Percentiles rank a stretch among this genome's conserved stretches.
Evolutionary conservation across 2,888 invertebrate genomes (phyloP).

Genomic region (Tetragonisca angustula): DNA sequence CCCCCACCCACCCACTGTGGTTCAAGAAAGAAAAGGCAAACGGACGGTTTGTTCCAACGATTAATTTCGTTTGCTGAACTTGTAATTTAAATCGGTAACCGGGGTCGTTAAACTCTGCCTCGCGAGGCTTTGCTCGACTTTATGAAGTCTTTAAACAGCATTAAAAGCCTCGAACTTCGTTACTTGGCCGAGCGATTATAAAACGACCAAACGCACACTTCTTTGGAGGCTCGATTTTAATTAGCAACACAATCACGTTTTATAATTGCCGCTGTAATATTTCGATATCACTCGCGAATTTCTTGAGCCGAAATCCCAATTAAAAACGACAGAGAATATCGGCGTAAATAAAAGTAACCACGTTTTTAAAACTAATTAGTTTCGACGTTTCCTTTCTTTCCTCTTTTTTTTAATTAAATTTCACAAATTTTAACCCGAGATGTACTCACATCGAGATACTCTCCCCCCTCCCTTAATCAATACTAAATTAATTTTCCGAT

Average conservation of each 20-base stretch:
- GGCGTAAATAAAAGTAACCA: neutral
- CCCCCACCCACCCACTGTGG: too few relatives aligned
- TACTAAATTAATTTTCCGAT: too few relatives aligned
- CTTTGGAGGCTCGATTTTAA: constrained; percentile 16
- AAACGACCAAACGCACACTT: constrained; percentile 14
- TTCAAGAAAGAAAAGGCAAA: neutral
- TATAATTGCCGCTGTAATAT: neutral
- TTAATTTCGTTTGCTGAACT: constrained; percentile 15
- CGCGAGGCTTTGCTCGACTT: constrained; percentile 19
- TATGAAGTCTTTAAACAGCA: constrained; percentile 1
- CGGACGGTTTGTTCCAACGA: constrained; percentile 4
- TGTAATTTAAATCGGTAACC: constrained; percentile 17
- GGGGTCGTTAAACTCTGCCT: constrained; percentile 8
- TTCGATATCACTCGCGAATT: neutral
- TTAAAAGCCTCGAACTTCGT: constrained; percentile 16
- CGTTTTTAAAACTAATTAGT: neutral
- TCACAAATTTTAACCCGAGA: neutral
- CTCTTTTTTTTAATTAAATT: too few relatives aligned
- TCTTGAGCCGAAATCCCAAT: neutral
- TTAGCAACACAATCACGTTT: constrained; percentile 7
- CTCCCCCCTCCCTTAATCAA: too few relatives aligned
- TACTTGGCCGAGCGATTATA: constrained; percentile 8
- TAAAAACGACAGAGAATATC: neutral
- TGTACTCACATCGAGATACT: neutral
- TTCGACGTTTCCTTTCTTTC: neutral